Percentiles rank a stretch among this genome's conserved stretches.
These are phyloP conservation scores for Osmerus mordax DNA, from an alignment of 2,113 vertebrate genomes.

Conservation along the genomic window DNA sequence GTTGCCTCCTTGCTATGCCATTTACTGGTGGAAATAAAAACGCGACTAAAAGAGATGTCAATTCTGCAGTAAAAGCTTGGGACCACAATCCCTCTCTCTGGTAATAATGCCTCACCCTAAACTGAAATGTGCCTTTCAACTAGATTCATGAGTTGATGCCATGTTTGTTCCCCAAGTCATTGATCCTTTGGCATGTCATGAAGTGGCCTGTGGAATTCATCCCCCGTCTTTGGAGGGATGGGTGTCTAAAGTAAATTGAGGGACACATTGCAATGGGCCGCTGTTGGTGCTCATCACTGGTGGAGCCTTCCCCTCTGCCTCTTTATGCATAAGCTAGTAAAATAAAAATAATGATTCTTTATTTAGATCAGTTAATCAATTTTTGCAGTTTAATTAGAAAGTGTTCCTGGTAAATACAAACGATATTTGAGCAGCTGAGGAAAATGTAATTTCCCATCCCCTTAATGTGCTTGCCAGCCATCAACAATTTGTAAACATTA, in stretches of 20 bases:
- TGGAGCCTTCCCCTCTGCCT: conserved; percentile 13
- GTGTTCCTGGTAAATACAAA: conserved; percentile 62
- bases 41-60: no score
- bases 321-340: conserved; percentile 39
- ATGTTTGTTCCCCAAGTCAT: background rate
- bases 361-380: conserved; percentile 58
- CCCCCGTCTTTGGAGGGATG: conserved; percentile 4
- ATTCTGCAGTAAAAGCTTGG: background rate
- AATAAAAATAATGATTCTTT: conserved; percentile 45
- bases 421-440: conserved; percentile 68
- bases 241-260: conserved; percentile 7
- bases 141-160: background rate
- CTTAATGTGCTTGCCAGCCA: conserved; percentile 67
- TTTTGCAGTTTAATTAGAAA: conserved; percentile 66
- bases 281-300: conserved; percentile 3
- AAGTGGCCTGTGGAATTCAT: conserved; percentile 10
- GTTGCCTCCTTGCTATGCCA: no score
- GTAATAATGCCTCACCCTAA: no score
- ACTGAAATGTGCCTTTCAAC: background rate
- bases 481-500: conserved; percentile 70
- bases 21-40: no score
- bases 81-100: background rate
- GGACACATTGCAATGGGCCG: conserved; percentile 6
- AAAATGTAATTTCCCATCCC: conserved; percentile 67
- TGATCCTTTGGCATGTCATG: conserved; percentile 4